Percentiles rank a stretch among this genome's conserved stretches.
These are phyloP conservation scores for Blastomussa wellsi DNA, from an alignment of 92 coral and sea anemone species.

Conservation along the genomic window DNA sequence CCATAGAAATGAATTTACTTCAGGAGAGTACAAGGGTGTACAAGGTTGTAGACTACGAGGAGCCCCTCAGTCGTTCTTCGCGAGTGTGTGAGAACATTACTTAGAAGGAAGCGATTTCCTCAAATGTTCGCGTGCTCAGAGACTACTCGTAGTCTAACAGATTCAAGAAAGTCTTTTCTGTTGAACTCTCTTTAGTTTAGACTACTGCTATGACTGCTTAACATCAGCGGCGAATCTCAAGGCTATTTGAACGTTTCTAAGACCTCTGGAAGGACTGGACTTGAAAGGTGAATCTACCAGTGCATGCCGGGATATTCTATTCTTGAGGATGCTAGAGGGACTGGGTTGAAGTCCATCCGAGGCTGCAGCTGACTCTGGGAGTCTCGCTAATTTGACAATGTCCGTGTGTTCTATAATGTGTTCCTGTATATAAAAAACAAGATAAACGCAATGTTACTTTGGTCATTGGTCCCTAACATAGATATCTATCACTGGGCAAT, in stretches of 20 bases:
- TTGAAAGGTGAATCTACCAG: slow-evolving; percentile 53
- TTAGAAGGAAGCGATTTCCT: no score
- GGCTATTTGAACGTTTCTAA: slow-evolving; percentile 42
- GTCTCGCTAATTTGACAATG: slow-evolving; percentile 76
- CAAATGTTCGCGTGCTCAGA: no score
- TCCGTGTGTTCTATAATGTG: slow-evolving; percentile 82
- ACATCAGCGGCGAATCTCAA: slow-evolving; percentile 81
- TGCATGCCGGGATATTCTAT: slow-evolving; percentile 53
- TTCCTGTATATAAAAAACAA: slow-evolving; percentile 42
- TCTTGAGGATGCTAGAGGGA: slow-evolving; percentile 78
- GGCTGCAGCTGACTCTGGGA: slow-evolving; percentile 51
- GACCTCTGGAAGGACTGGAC: slow-evolving; percentile 58
- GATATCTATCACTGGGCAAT: neutral
- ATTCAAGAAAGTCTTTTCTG: no score
- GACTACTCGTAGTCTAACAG: no score
- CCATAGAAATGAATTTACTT: no score
- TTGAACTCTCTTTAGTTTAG: neutral
- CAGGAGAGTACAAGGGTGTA: no score
- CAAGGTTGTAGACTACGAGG: no score
- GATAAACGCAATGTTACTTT: neutral
- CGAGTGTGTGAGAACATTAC: no score
- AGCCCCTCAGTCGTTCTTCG: no score
- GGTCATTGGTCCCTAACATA: neutral
- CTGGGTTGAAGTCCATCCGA: slow-evolving; percentile 56
- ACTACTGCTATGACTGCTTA: slow-evolving; percentile 39